Conservation (phyloP, 23 tunicate species). For the Diplosoma virens region DNA sequence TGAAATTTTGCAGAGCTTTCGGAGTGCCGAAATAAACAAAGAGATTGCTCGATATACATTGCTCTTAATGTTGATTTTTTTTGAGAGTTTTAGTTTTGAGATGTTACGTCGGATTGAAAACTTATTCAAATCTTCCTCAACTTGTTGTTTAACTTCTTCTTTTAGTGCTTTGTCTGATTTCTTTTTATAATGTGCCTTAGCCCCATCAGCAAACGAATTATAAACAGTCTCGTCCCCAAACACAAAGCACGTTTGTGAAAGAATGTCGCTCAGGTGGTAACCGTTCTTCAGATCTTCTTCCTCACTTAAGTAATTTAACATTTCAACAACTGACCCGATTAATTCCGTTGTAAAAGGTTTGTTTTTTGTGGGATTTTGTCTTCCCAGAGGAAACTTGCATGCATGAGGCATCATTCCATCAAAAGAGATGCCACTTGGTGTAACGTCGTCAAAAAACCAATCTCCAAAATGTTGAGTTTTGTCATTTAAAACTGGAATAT, state of each 20-base stretch:
- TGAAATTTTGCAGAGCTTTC: background rate
- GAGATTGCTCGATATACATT: background rate
- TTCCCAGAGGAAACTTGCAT: slow-evolving; percentile 38
- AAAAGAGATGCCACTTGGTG: slow-evolving; percentile 32
- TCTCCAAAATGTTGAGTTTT: background rate
- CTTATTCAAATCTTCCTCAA: background rate
- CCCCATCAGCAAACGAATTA: background rate
- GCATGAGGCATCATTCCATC: slow-evolving; percentile 55
- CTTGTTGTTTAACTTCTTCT: background rate
- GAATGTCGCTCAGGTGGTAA: slow-evolving; percentile 37
- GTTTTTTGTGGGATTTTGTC: slow-evolving; percentile 19
- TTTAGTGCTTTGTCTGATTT: no score
- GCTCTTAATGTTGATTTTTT: background rate
- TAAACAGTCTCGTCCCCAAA: slow-evolving; percentile 15
- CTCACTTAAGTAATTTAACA: slow-evolving; percentile 18
- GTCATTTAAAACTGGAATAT: slow-evolving; percentile 31
- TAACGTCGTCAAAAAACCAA: slow-evolving; percentile 44
- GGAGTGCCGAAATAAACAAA: background rate
- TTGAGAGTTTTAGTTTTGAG: no score
- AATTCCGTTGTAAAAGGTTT: slow-evolving; percentile 32
- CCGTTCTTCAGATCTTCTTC: slow-evolving; percentile 31
- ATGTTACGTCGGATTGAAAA: no score
- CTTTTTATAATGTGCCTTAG: no score
- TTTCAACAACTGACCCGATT: slow-evolving; percentile 30
- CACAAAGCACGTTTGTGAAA: slow-evolving; percentile 8